Evolutionary conservation across 1,140 invertebrate genomes (phyloP).

Genomic region (Protaetia brevitarsis): DNA sequence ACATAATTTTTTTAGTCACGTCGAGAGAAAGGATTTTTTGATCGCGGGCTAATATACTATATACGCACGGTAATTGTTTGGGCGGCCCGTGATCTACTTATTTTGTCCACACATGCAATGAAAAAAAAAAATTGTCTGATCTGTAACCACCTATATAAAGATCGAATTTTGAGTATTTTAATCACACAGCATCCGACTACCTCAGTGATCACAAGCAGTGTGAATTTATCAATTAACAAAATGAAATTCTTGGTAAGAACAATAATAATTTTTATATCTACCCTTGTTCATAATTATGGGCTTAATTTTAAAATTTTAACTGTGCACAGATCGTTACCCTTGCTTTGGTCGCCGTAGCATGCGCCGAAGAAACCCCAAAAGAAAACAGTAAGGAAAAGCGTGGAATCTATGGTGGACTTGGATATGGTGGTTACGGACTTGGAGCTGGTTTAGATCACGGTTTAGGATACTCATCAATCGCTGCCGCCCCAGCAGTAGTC

Average conservation of each 20-base stretch:
- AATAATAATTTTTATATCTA: too few species aligned
- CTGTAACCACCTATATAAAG: not conserved
- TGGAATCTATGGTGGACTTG: not conserved
- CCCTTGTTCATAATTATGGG: too few species aligned
- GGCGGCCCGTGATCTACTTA: not conserved
- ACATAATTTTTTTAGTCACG: not conserved
- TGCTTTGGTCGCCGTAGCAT: not conserved
- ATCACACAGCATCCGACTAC: not conserved
- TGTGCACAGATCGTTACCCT: not conserved
- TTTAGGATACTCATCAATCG: not conserved
- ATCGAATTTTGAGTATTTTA: not conserved
- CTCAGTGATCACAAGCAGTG: not conserved
- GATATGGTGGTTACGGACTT: not conserved
- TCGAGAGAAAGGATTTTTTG: not conserved
- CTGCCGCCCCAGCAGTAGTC: not conserved
- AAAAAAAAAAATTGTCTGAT: not conserved
- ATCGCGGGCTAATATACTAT: not conserved
- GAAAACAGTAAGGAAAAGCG: not conserved
- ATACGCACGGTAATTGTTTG: not conserved
- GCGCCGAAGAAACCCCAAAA: not conserved
- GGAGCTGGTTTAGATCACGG: not conserved
- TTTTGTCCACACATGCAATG: not conserved
- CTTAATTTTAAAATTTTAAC: not conserved
- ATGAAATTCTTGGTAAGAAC: conserved; percentile 10
- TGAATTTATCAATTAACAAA: not conserved